Evolutionary conservation across 2,113 vertebrate species (phyloP).

Genomic region (Antigone vipio): DNA sequence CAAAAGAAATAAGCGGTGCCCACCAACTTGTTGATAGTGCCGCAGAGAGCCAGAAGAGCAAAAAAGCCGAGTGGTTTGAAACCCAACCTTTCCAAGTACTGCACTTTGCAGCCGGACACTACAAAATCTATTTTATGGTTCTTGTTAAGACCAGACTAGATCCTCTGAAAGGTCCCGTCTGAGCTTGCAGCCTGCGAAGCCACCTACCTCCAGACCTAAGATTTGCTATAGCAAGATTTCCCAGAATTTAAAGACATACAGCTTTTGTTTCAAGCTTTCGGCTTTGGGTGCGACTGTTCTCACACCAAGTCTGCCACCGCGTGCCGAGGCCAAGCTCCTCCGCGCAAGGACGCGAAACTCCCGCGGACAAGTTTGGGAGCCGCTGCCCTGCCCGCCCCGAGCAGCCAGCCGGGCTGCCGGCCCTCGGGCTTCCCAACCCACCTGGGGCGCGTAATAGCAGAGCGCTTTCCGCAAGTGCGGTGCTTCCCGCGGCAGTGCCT

Average conservation of each 20-base stretch:
- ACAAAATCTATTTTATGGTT: neutral
- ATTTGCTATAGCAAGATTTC: neutral
- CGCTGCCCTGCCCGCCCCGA: neutral
- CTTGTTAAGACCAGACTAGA: neutral
- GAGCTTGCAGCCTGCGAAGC: neutral
- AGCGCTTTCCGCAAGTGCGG: neutral
- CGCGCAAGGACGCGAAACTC: too few species aligned
- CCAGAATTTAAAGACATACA: neutral
- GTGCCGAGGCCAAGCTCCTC: neutral
- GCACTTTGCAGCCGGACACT: neutral
- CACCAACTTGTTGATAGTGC: neutral
- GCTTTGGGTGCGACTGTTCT: neutral
- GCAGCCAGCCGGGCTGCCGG: neutral
- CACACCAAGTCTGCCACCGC: neutral
- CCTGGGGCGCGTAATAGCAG: fast-evolving
- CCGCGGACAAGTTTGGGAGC: neutral
- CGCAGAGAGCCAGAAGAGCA: neutral
- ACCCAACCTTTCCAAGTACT: neutral
- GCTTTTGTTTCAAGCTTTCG: neutral
- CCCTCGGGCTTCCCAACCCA: fast-evolving
- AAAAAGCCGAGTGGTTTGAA: neutral
- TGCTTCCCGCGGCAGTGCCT: neutral
- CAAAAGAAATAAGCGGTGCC: neutral
- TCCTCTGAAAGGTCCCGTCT: neutral
- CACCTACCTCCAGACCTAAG: neutral